These are phyloP conservation scores for Mechanitis messenoides DNA, from an alignment of 2,888 invertebrate species.

Conservation along the genomic window DNA sequence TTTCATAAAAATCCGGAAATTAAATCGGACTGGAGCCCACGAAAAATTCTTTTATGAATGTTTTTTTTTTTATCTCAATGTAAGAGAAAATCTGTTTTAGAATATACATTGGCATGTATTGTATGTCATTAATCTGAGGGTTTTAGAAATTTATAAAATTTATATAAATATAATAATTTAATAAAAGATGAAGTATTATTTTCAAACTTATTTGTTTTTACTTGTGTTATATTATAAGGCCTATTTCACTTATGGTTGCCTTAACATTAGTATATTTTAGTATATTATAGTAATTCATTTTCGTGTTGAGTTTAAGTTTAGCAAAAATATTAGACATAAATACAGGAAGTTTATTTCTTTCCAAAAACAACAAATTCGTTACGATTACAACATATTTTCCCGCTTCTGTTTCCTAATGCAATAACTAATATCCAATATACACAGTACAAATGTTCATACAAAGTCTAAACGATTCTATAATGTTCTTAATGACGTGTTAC, in stretches of 20 bases:
- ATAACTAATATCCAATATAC: conserved; percentile 4
- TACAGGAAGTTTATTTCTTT: neutral
- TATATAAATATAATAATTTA: no score
- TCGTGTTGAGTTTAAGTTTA: no score
- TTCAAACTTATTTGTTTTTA: no score
- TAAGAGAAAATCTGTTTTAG: conserved; percentile 3
- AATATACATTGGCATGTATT: neutral
- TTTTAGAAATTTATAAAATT: no score
- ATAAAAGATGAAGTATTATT: no score
- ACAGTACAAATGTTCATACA: conserved; percentile 5
- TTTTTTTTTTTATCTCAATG: conserved; percentile 17
- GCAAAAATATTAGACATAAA: neutral
- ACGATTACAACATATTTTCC: conserved; percentile 3
- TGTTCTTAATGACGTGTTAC: conserved; percentile 24
- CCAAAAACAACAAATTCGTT: neutral
- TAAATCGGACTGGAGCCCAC: conserved; percentile 25
- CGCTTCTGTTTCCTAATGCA: conserved; percentile 6
- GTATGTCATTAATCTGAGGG: neutral
- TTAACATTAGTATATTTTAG: no score
- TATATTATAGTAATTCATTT: no score
- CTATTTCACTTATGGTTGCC: no score
- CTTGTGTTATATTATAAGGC: no score
- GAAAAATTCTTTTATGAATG: conserved; percentile 16
- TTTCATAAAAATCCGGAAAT: conserved; percentile 32
- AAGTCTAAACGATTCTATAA: conserved; percentile 23